phyloP scores from a whole-genome alignment of 1,140 invertebrate genomes.

The Orchestia grillus region DNA sequence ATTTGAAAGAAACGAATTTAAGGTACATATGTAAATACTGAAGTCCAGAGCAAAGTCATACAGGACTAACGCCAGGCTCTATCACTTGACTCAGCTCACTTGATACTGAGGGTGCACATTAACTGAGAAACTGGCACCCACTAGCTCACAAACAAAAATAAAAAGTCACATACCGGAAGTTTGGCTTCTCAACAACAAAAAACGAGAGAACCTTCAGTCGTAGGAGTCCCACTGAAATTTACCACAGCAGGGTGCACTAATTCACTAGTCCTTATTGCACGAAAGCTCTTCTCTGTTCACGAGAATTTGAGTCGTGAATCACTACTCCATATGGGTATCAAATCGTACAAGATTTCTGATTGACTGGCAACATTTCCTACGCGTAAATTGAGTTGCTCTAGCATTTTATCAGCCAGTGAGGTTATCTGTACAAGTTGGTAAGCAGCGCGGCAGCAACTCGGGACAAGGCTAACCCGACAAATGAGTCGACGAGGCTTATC shows the following conservation, averaged over 20 bases:
- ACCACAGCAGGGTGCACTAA: too few species aligned
- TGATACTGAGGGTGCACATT: background rate
- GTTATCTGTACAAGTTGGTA: background rate
- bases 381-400: too few species aligned
- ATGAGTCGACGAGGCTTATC: background rate
- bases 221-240: background rate
- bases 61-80: background rate
- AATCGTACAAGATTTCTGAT: too few species aligned
- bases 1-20: background rate
- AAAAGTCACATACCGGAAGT: background rate
- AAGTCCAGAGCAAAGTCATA: background rate
- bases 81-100: background rate
- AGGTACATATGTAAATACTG: background rate
- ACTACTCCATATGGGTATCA: too few species aligned
- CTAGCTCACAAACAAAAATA: background rate
- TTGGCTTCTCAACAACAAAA: background rate
- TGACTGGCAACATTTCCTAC: too few species aligned
- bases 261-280: too few species aligned
- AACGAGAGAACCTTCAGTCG: background rate
- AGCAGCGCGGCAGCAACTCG: background rate
- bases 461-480: background rate
- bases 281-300: too few species aligned
- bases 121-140: too few species aligned
- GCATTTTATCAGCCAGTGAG: background rate
- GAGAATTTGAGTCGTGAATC: too few species aligned